These are phyloP conservation scores for Cheilosia grossa DNA, from an alignment of 2,888 invertebrate species.

Conservation along the genomic window DNA sequence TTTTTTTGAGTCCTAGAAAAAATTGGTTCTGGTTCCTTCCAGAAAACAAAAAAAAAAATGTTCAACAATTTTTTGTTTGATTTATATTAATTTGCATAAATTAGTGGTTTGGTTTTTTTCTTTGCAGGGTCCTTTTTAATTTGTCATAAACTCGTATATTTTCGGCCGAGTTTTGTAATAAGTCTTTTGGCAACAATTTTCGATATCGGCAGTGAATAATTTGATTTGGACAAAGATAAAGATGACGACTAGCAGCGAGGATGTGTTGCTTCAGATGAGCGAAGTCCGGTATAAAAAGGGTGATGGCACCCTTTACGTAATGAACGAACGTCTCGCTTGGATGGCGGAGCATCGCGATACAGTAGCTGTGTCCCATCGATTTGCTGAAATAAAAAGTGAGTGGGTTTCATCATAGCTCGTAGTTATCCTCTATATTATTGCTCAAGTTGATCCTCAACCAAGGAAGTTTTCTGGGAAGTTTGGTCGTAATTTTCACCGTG, in stretches of 20 bases:
- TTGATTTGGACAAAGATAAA: conserved; percentile 30
- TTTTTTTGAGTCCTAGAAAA: conserved; percentile 12
- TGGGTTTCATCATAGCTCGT: conserved; percentile 49
- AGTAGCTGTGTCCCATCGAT: conserved; percentile 96
- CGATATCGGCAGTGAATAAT: background rate
- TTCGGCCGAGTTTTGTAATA: conserved; percentile 13
- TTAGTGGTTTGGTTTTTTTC: conserved; percentile 15
- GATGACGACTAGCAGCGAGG: conserved; percentile 96
- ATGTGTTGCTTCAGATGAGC: conserved; percentile 95
- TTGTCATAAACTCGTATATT: conserved; percentile 3
- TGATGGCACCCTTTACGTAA: conserved; percentile 96
- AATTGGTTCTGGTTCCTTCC: conserved; percentile 5
- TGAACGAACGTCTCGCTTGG: conserved; percentile 98
- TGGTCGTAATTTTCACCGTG: no score
- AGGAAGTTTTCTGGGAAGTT: no score
- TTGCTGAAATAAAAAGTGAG: conserved; percentile 97
- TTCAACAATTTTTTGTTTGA: conserved; percentile 12
- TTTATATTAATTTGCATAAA: conserved; percentile 20
- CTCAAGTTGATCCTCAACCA: no score
- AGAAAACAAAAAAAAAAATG: background rate
- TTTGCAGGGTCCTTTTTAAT: conserved; percentile 43
- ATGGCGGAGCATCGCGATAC: conserved; percentile 96
- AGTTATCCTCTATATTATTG: no score
- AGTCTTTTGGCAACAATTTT: background rate
- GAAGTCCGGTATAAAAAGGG: conserved; percentile 98